Conservation (phyloP, 2,797 vertebrate species). For the Chrosomus eos region DNA sequence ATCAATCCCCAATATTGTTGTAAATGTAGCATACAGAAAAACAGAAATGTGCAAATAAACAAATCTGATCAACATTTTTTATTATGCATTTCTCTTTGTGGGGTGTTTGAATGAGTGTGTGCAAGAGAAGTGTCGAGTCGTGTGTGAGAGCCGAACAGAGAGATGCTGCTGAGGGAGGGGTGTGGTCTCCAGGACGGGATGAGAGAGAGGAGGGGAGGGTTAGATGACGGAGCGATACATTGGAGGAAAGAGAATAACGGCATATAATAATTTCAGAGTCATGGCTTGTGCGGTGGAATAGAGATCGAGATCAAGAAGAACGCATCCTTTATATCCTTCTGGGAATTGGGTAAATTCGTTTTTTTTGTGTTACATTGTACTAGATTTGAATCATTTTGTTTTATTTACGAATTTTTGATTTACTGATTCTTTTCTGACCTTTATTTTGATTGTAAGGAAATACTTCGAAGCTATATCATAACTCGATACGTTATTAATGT, state of each 20-base stretch:
- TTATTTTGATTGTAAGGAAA: neutral
- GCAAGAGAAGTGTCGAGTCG: neutral
- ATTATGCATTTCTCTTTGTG: neutral
- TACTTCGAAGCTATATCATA: neutral
- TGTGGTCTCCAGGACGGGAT: constrained; percentile 62
- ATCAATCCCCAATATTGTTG: neutral
- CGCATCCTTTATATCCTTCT: neutral
- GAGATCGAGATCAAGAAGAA: neutral
- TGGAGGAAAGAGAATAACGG: constrained; percentile 68
- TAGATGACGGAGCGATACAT: constrained; percentile 57
- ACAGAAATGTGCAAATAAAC: constrained; percentile 62
- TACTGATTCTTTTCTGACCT: neutral
- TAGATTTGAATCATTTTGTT: neutral
- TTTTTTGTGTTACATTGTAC: neutral
- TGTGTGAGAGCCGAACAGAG: neutral
- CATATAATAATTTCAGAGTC: constrained; percentile 17
- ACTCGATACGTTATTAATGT: neutral
- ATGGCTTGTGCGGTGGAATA: constrained; percentile 18
- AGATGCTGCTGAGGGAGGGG: constrained; percentile 65
- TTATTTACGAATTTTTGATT: neutral
- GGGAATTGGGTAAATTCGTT: constrained; percentile 15
- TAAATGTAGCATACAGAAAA: constrained; percentile 26
- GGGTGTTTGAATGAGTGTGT: neutral
- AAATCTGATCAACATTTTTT: constrained; percentile 17
- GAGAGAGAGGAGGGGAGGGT: constrained; percentile 4